These are phyloP conservation scores for Equus quagga DNA, from an alignment of 2,113 vertebrate genomes.

Conservation along the genomic window DNA sequence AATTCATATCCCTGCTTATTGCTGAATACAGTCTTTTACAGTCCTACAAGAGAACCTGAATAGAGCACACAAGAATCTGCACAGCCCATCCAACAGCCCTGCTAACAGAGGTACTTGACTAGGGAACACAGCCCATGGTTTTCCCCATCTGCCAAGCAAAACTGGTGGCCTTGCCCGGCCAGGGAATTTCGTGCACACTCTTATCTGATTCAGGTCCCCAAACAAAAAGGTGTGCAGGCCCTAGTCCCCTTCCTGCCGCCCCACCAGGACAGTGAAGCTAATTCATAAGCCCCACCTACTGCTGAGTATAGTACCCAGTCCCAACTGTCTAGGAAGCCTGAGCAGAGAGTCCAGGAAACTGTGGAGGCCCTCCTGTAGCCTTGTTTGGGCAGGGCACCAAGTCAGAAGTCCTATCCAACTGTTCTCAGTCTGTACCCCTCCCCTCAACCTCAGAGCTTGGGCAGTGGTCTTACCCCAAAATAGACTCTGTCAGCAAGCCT, in stretches of 20 bases:
- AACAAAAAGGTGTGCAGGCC: not conserved
- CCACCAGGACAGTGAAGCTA: not conserved
- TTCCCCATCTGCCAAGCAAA: not conserved
- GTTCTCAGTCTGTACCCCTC: not conserved
- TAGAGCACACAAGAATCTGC: not conserved
- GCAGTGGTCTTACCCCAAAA: not conserved
- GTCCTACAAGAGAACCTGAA: not conserved
- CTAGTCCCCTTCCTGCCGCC: not conserved
- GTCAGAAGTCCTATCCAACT: not conserved
- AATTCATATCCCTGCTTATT: not conserved
- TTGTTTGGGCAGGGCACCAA: not conserved
- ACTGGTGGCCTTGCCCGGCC: not conserved
- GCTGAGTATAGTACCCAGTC: not conserved
- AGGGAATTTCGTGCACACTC: not conserved
- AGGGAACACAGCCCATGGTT: not conserved
- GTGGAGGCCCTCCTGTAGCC: not conserved
- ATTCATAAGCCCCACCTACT: not conserved
- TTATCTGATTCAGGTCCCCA: not conserved
- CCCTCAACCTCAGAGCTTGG: not conserved
- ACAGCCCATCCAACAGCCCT: not conserved
- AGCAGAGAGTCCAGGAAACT: not conserved
- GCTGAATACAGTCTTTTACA: not conserved
- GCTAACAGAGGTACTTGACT: not conserved
- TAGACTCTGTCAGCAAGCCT: not conserved
- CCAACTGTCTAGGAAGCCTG: not conserved